Evolutionary conservation across 2,113 vertebrate species (phyloP).

Genomic region (Odocoileus hemionus): DNA sequence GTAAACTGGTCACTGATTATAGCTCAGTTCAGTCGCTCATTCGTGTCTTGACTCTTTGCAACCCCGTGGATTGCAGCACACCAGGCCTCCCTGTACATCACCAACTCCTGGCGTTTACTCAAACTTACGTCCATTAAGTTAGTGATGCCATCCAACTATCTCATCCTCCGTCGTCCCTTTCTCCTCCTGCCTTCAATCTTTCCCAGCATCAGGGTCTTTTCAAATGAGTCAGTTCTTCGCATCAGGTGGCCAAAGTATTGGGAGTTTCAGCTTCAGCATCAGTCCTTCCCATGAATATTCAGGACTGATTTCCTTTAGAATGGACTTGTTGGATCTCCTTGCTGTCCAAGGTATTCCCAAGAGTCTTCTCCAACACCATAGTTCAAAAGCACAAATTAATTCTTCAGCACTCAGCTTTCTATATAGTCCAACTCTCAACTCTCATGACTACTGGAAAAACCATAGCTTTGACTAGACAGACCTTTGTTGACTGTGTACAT

Average conservation of each 20-base stretch:
- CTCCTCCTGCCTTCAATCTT: neutral
- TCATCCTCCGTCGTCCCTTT: neutral
- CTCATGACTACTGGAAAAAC: neutral
- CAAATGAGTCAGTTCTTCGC: neutral
- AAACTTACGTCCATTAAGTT: neutral
- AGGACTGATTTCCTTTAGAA: neutral
- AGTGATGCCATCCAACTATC: neutral
- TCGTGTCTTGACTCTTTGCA: rapidly evolving
- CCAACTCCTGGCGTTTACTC: neutral
- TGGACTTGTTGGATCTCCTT: neutral
- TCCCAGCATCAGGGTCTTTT: neutral
- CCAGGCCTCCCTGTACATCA: neutral
- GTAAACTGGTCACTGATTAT: neutral
- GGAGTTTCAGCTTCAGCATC: neutral
- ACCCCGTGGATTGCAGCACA: neutral
- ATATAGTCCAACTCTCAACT: neutral
- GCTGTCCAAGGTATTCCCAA: neutral
- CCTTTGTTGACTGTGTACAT: neutral
- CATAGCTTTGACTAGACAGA: neutral
- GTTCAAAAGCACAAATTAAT: neutral
- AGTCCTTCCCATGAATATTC: neutral
- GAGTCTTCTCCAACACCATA: neutral
- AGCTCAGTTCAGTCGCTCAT: neutral
- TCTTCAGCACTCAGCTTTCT: neutral
- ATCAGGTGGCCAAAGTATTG: neutral